These are phyloP conservation scores for Falco biarmicus DNA, from an alignment of 2,797 vertebrate species.

Conservation along the genomic window DNA sequence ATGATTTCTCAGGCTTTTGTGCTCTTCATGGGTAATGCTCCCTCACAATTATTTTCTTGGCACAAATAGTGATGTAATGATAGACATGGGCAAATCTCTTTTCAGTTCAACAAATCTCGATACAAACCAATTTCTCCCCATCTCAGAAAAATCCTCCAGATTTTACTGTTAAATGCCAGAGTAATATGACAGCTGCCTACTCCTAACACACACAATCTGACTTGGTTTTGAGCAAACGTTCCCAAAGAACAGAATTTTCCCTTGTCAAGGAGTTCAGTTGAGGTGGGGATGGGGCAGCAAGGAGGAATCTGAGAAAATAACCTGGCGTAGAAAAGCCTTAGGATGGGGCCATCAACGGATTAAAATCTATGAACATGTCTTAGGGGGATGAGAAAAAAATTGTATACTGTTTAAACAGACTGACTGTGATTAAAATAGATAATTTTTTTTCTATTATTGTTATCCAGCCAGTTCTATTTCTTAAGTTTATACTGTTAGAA, in stretches of 20 bases:
- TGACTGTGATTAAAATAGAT: neutral
- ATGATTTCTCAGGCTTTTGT: constrained; percentile 10
- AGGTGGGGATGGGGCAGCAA: too few species aligned
- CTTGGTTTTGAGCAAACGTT: neutral
- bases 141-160: neutral
- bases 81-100: neutral
- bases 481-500: neutral
- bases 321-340: neutral
- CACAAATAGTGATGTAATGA: neutral
- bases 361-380: neutral
- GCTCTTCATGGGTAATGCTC: neutral
- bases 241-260: neutral
- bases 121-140: neutral
- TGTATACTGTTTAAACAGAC: neutral
- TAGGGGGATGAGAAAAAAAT: neutral
- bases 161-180: neutral
- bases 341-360: neutral
- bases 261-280: neutral
- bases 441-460: neutral
- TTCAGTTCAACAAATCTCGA: neutral
- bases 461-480: neutral
- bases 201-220: too few species aligned
- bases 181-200: neutral
- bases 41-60: constrained; percentile 8
- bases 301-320: neutral